Conservation (phyloP, 2,113 vertebrate genomes). For the Campylomormyrus tamandua region DNA sequence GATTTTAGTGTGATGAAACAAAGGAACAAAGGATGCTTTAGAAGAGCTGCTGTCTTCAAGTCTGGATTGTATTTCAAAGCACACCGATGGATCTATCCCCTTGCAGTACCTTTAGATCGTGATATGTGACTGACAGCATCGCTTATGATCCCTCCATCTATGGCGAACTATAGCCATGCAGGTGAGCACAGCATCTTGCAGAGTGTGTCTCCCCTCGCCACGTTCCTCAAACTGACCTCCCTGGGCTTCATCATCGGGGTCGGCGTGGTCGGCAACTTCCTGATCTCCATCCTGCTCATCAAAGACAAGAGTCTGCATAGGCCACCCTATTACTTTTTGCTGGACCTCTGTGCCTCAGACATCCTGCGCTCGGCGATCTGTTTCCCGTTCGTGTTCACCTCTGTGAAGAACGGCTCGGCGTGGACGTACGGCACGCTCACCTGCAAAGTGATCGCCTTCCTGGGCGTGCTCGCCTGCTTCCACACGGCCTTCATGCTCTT, state of each 20-base stretch:
- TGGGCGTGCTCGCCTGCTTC: constrained; percentile 96
- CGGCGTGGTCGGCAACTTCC: constrained; percentile 97
- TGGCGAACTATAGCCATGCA: constrained; percentile 99
- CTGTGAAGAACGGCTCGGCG: constrained; percentile 93
- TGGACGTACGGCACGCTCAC: constrained; percentile 97
- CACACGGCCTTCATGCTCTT: constrained; percentile 99
- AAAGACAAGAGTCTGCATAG: constrained; percentile 99
- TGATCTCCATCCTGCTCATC: constrained; percentile 99
- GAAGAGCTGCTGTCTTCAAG: constrained; percentile 72
- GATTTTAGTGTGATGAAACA: constrained; percentile 71
- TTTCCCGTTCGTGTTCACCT: constrained; percentile 99
- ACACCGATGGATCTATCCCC: constrained; percentile 92
- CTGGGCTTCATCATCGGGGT: constrained; percentile 98
- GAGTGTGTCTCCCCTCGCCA: constrained; percentile 97
- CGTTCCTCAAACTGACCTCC: constrained; percentile 99
- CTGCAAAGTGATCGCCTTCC: constrained; percentile 98
- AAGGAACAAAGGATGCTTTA: constrained; percentile 78
- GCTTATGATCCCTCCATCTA: constrained; percentile 98
- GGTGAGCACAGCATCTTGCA: constrained; percentile 98
- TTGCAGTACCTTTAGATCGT: constrained; percentile 88
- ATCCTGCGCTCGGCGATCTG: constrained; percentile 97
- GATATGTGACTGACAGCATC: constrained; percentile 96
- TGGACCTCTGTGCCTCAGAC: constrained; percentile 98
- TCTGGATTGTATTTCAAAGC: constrained; percentile 94
- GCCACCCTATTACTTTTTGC: constrained; percentile 96